A percentile compares a stretch with the other conserved stretches of the same genome.
Conservation (phyloP, 1,140 invertebrate species). For the Ostrea denselamellosa region DNA sequence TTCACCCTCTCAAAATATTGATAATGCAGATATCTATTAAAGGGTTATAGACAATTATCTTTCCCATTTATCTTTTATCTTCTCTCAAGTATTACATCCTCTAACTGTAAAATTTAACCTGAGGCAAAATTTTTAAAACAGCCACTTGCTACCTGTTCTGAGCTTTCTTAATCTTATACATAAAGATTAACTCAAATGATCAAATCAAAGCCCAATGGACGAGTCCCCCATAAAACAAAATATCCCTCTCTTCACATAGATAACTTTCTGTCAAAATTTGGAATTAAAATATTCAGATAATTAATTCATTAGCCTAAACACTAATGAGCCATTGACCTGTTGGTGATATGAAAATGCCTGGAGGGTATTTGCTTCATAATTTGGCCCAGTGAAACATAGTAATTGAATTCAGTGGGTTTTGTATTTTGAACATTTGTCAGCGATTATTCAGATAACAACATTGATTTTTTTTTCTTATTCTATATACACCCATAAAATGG, state of each 20-base stretch:
- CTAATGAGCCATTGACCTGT: constrained; percentile 22
- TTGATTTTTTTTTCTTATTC: not conserved
- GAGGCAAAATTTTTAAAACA: constrained; percentile 3
- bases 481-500: not conserved
- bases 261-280: constrained; percentile 9
- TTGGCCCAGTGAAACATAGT: not conserved
- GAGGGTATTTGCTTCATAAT: constrained; percentile 15
- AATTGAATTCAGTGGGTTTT: constrained; percentile 32
- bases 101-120: not conserved
- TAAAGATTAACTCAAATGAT: constrained; percentile 15
- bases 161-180: not conserved
- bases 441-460: not conserved
- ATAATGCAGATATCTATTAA: not conserved
- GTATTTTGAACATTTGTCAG: not conserved
- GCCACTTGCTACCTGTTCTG: not conserved
- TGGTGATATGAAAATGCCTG: not conserved
- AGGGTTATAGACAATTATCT: not conserved
- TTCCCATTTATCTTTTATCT: constrained; percentile 19
- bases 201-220: not conserved
- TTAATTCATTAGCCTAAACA: constrained; percentile 6
- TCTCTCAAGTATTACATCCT: not conserved
- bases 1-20: not conserved
- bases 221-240: not conserved
- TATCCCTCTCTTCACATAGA: not conserved
- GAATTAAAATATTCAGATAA: constrained; percentile 27